Evolutionary conservation across 2,797 vertebrate genomes (phyloP), one percentile per base, ranked within the genome.

Genomic region (Phataginus tetradactyla): DNA sequence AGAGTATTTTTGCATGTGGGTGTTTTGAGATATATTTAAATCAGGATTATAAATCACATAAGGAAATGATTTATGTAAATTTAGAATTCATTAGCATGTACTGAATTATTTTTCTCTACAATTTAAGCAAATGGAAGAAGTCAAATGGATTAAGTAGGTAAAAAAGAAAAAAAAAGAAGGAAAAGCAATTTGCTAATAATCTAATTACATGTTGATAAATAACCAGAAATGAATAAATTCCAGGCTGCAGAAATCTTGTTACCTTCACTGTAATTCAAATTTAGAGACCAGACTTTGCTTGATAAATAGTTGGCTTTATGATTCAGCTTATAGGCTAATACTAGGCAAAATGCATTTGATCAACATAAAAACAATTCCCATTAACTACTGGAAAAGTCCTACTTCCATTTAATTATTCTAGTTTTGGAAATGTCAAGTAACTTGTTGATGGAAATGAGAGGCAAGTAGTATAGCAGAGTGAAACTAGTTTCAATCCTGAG

Each of bases 111-210:
- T 98, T 98, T 79, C 0, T 84, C 51, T 91, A 97, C 1, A 96
- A 88, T 90, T 80, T 17, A 97, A 97, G 81, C 23, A 97, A 95
- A 98, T 92, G 5, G n/a, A 97, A 98, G 17, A 61, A 97, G 59
- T 86, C 97, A 98, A 97, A 53, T 37, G 93, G 59, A 97, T 93
- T 17, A 94, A 97, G 57, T 92, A 94, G 94, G 89, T 94, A 13
- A 34, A 27, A 11, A 79, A n/a, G 51, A 7, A 25, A 14, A 34
- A 14, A 68, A 12, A 49, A 23, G 25, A 66, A 83, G 90, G 20
- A 42, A 95, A 92, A 89, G 61, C 13, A 97, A 92, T 78, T 96
- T 96, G 7, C 7, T 97, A 96, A 86, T 94, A 91, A 97, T 97
- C 91, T 63, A 37, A 51, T 94, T 95, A 94, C 12, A 37, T 4